Base-by-base conservation (phyloP, 2,113 vertebrate species). In the Parus major region DNA sequence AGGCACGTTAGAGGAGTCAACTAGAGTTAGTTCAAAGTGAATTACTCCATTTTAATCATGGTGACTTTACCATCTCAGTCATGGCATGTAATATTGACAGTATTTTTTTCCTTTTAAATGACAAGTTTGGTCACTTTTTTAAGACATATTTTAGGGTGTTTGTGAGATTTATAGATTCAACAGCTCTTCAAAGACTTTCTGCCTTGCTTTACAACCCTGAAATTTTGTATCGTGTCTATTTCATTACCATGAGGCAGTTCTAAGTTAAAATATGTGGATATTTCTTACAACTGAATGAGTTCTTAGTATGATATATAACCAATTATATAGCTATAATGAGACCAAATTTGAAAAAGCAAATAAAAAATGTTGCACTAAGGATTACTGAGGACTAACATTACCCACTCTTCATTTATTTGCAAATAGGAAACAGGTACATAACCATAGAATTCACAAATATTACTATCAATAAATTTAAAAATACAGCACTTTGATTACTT, bases 21-120 rank as follows among this genome's bases (percentile, higher is more conserved):
- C 95, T 95, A 96, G 96, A 97, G 97, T 98, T 97, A 98, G 95
- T 98, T 98, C 97, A 97, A 97, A 98, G 97, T 95, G 97, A 98
- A 97, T 97, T 96, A 89, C 93, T 97, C 86, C 57, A 70, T 98
- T 98, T 97, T 97, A 96, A 97, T 98, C 95, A 82, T 82, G 87
- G 75, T 86, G 96, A 97, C 95, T 97, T 92, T 91, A 93, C 83
- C 73, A 65, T 90, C 83, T 96, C 93, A 68, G 86, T 97, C 95
- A 93, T 90, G 36, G 88, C 86, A 91, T 83, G 85, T 88, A 81
- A 70, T 69, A 80, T 69, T 66, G 50, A 90, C 69, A 64, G 89
- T 88, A 60, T 72, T 84, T 78, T 82, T 50, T 63, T 28, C 35
- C 29, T 36, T 92, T 94, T 94, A 96, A 97, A 93, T 82, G 39